Evolutionary conservation across 2,113 vertebrate genomes (phyloP), one percentile per base, ranked within the genome.

Genomic region (Bubo blakistoni): DNA sequence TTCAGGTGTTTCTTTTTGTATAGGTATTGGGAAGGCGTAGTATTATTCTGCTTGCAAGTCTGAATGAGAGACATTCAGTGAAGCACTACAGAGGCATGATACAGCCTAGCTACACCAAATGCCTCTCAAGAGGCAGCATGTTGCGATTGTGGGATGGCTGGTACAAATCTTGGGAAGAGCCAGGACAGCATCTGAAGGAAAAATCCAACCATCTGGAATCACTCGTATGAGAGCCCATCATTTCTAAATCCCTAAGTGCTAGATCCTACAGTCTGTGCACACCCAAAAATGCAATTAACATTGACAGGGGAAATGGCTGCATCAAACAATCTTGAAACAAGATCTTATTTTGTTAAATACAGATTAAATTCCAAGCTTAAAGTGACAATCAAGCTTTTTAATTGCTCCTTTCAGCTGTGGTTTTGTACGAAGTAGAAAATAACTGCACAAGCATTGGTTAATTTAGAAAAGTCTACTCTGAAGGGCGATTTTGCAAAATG

Each of bases 401-500:
- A 91, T 95, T 88, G 40, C 29, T 93, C 32, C 74, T 88, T 92
- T 92, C 87, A 92, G 74, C 70, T 90, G 42, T 83, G 81, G 54
- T 49, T 97, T 94, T 83, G 17, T 40, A 73, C 70, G 16, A 74
- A 72, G 30, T 34, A 93, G 62, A 84, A 91, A 93, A 86, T 69
- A 84, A 82, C 29, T 82, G n/a, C 62, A 84, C 12, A 78, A 90
- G 34, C 27, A 54, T 19, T 83, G 67, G 80, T 94, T 97, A 96
- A 89, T 74, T 96, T 94, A 67, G 89, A 96, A 72, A 74, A 96
- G 61, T 83, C 69, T 78, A 1, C 19, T 89, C 63, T 46, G 79
- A 79, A 79, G 44, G 42, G 52, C 90, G 16, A 47, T 92, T 96
- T 95, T 87, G 88, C 67, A 94, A 96, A 97, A 95, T 49, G 30